phyloP scores from a whole-genome alignment of 1,140 invertebrate species.

The Drosophila bifasciata region DNA sequence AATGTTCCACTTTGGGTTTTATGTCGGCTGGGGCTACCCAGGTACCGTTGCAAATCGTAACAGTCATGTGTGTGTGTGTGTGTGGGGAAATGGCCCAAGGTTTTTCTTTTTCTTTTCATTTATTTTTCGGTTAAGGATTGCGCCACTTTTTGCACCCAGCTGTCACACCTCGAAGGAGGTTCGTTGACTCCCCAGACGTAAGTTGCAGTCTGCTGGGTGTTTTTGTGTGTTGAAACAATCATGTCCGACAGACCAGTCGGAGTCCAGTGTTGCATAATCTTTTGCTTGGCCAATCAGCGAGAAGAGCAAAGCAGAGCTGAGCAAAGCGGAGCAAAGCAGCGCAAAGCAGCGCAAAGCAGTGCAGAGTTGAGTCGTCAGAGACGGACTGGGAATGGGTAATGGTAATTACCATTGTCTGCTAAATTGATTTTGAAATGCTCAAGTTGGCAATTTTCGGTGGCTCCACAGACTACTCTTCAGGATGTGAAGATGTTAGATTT shows the following conservation, averaged over 20 bases:
- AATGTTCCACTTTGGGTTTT: constrained; percentile 72
- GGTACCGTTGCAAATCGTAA: constrained; percentile 63
- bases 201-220: too few relatives aligned
- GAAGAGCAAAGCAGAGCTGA: neutral
- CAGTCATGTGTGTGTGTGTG: neutral
- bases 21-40: constrained; percentile 33
- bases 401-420: constrained; percentile 55
- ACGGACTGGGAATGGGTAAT: neutral
- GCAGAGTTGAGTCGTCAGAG: too few relatives aligned
- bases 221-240: constrained; percentile 75
- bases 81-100: constrained; percentile 38
- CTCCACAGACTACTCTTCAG: constrained; percentile 3
- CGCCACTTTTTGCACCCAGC: constrained; percentile 66
- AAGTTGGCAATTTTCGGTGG: constrained; percentile 61
- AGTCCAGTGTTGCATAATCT: constrained; percentile 69
- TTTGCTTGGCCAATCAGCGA: constrained; percentile 26
- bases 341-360: neutral
- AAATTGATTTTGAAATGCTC: constrained; percentile 72
- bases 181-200: constrained; percentile 60
- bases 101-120: constrained; percentile 15
- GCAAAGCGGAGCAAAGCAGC: neutral
- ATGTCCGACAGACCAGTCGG: constrained; percentile 36
- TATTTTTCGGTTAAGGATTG: constrained; percentile 50
- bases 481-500: constrained; percentile 42
- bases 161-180: constrained; percentile 56